Evolutionary conservation across 2,888 invertebrate genomes (phyloP), one percentile per base, ranked within the genome.

Genomic region (Lasioglossum oenotherae): DNA sequence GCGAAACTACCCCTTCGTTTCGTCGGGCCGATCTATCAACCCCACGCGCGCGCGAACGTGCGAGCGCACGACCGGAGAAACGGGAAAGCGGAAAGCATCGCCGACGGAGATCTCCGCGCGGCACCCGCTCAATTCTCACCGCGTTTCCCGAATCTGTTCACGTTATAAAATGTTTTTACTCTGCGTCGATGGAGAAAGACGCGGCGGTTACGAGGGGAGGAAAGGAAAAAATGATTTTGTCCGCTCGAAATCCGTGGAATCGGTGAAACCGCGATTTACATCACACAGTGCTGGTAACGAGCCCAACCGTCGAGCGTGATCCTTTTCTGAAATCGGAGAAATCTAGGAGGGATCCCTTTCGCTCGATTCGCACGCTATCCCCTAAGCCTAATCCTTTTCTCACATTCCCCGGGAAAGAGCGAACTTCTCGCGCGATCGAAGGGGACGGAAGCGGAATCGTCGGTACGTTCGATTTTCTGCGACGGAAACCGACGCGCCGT

Each of bases 1-100:
- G 93, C 91, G 94, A 93, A 94, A 93, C 95, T 94, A 94, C 95
- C 95, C 95, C 95, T 95, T 95, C 95, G 94, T 94, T 94, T 94
- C 93, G 94, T 93, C 92, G 92, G 91, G 75, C 91, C 94, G 93
- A 95, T 95, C 95, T 95, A 95, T 95, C 95, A 95, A 94, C 92
- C 92, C 92, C 92, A 90, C 92, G 89, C 92, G 89, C 89, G 87
- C 86, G 53, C 53, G 88, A 89, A 89, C 88, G 90, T 89, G 82
- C 86, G 83, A 86, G 78, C 73, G 67, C 82, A 80, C 69, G 19
- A 46, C 79, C 79, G 86, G 87, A 87, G 92, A 77, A 88, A 53
- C 53, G 53, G n/a, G 53, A 53, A 53, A 53, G n/a, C 53, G 53
- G n/a, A 53, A 53, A 88, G 87, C 87, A 86, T 88, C 85, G 88